A percentile compares a stretch with the other conserved stretches of the same genome.
These are phyloP conservation scores for Ceratina calcarata DNA, from an alignment of 1,140 invertebrate species.

Conservation along the genomic window DNA sequence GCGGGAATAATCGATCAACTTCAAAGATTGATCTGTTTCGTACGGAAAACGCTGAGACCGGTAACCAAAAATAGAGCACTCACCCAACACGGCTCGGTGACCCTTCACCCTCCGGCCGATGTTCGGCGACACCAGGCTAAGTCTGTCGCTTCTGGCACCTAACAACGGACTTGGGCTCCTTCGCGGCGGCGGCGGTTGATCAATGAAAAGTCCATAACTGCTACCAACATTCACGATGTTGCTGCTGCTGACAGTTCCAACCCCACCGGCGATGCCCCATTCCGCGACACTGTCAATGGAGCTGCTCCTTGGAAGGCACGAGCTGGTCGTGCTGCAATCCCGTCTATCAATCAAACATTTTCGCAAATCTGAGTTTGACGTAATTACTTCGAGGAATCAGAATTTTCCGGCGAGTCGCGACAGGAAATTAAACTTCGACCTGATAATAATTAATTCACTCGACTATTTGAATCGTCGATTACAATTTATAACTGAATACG, in stretches of 20 bases:
- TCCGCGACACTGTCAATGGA: slow-evolving; percentile 86
- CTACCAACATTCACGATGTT: slow-evolving; percentile 64
- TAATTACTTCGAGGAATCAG: background rate
- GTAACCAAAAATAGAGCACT: slow-evolving; percentile 73
- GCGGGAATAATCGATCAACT: background rate
- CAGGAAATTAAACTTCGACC: no score
- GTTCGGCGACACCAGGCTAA: slow-evolving; percentile 86
- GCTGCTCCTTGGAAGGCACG: slow-evolving; percentile 85
- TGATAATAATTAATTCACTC: no score
- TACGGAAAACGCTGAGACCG: background rate
- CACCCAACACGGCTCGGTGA: slow-evolving; percentile 86
- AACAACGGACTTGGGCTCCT: slow-evolving; percentile 79
- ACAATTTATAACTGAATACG: no score
- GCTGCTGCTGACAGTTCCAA: slow-evolving; percentile 63
- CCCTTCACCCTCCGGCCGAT: slow-evolving; percentile 87
- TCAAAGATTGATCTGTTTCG: background rate
- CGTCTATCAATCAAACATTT: slow-evolving; percentile 64
- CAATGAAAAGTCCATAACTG: slow-evolving; percentile 76
- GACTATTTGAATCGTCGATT: no score
- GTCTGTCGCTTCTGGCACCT: slow-evolving; percentile 76
- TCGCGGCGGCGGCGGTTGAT: slow-evolving; percentile 78
- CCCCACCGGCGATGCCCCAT: slow-evolving; percentile 72
- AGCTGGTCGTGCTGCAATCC: slow-evolving; percentile 70
- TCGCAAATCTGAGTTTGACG: background rate
- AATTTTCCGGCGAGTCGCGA: background rate